Evolutionary conservation across 1,140 invertebrate species (phyloP).

Genomic region (Marisa cornuarietis): DNA sequence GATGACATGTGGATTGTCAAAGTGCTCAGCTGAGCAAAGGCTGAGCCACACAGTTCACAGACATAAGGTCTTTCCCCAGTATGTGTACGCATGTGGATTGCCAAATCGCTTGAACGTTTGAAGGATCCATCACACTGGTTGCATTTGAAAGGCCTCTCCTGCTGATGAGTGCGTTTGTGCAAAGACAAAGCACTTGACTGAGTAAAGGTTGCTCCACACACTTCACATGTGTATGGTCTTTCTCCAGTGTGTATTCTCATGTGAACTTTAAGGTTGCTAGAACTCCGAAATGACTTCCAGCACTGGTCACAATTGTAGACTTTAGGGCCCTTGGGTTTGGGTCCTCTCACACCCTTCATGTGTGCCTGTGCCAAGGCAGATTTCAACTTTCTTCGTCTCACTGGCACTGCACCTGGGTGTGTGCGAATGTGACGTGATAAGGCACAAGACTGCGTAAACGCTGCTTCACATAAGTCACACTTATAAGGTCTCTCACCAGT

Average conservation of each 20-base stretch:
- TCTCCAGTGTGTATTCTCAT: slow-evolving; percentile 18
- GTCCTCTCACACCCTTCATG: not conserved
- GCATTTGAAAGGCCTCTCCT: slow-evolving; percentile 9
- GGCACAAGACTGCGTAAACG: not conserved
- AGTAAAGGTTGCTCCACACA: not conserved
- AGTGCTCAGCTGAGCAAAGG: slow-evolving; percentile 4
- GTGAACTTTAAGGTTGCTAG: slow-evolving; percentile 15
- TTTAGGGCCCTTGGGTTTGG: not conserved
- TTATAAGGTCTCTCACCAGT: no score
- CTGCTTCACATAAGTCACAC: not conserved
- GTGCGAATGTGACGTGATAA: not conserved
- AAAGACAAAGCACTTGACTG: not conserved
- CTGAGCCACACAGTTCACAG: slow-evolving; percentile 11
- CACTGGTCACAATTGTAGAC: slow-evolving; percentile 7
- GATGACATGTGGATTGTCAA: slow-evolving; percentile 3
- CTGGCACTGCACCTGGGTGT: not conserved
- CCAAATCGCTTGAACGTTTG: not conserved
- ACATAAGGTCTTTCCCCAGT: slow-evolving; percentile 10
- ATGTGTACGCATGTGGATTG: slow-evolving; percentile 3
- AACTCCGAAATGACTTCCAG: slow-evolving; percentile 11
- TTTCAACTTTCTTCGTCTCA: not conserved
- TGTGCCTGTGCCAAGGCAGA: not conserved
- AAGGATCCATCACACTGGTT: slow-evolving; percentile 8
- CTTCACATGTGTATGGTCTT: slow-evolving; percentile 13
- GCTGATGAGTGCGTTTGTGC: slow-evolving; percentile 10